phyloP scores from a whole-genome alignment of 2,113 vertebrate species.

The Urocynchramus pylzowi region DNA sequence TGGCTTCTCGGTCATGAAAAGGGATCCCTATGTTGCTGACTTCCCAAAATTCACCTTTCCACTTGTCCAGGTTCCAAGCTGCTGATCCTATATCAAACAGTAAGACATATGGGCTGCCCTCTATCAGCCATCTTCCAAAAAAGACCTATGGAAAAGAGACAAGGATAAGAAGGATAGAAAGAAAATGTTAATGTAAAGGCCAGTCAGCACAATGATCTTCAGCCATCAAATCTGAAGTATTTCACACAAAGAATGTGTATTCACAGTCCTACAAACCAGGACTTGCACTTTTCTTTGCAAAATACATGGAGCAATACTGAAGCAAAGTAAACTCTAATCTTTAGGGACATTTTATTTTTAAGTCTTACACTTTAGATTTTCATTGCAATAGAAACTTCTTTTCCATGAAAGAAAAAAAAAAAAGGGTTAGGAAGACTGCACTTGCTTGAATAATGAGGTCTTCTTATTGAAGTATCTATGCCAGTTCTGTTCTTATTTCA shows the following conservation, averaged over 20 bases:
- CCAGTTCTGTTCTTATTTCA: not conserved
- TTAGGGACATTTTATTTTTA: not conserved
- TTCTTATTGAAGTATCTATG: not conserved
- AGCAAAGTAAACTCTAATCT: not conserved
- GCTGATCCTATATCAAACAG: conserved; percentile 88
- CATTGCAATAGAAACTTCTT: not conserved
- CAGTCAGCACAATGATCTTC: not conserved
- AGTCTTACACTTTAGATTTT: not conserved
- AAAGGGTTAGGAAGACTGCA: not conserved
- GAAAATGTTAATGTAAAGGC: not conserved
- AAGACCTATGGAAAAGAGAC: conserved; percentile 73
- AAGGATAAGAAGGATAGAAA: not conserved
- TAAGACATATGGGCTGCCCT: conserved; percentile 91
- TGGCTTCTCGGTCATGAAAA: conserved; percentile 87
- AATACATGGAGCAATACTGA: not conserved
- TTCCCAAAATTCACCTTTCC: conserved; percentile 95
- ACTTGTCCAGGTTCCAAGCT: conserved; percentile 90
- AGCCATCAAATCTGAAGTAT: not conserved
- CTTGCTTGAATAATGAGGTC: not conserved
- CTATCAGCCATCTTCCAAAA: conserved; percentile 94
- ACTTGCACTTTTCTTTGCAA: not conserved
- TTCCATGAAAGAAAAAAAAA: not conserved
- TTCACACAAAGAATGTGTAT: not conserved
- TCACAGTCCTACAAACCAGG: not conserved
- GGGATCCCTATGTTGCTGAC: conserved; percentile 86